Evolutionary conservation across 2,797 vertebrate species (phyloP).

Genomic region (Hippopotamyrus pictus): DNA sequence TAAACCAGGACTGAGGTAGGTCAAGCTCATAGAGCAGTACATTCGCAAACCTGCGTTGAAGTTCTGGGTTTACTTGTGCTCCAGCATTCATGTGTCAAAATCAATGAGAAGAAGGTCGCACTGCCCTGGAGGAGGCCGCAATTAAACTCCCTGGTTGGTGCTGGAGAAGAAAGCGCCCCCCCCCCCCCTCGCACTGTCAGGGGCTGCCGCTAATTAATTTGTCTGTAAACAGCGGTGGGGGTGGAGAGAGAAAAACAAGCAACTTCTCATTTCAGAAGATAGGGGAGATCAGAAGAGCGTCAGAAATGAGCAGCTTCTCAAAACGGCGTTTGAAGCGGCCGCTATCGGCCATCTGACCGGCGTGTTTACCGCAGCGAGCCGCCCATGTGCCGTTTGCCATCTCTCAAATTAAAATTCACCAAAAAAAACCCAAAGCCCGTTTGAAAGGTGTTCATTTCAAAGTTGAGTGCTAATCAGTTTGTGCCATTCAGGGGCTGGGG

Average conservation of each 20-base stretch:
- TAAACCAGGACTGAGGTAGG: not conserved
- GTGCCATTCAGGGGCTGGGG: not conserved
- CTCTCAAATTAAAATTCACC: conserved; percentile 24
- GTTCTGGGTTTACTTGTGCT: not conserved
- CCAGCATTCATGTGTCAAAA: not conserved
- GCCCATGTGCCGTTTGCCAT: conserved; percentile 15
- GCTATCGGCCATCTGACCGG: conserved; percentile 23
- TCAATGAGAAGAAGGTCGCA: conserved; percentile 14
- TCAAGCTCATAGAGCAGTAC: not conserved
- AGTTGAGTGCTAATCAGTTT: conserved; percentile 24
- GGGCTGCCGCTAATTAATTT: conserved; percentile 24
- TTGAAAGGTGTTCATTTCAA: conserved; percentile 21
- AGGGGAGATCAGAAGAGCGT: conserved; percentile 26
- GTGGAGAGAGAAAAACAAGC: not conserved
- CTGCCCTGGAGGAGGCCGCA: not conserved
- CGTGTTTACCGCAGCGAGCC: not conserved
- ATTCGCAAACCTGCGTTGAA: not conserved
- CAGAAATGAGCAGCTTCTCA: conserved; percentile 22
- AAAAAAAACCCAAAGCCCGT: conserved; percentile 3
- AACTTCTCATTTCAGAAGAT: conserved; percentile 24
- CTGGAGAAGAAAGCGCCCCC: conserved; percentile 2
- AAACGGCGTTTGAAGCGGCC: conserved; percentile 19
- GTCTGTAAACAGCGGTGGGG: conserved; percentile 24
- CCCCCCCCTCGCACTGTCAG: not conserved
- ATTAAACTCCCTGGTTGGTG: conserved; percentile 19